Evolutionary conservation across 2,113 vertebrate species (phyloP), one percentile per base, ranked within the genome.

Genomic region (Brachypodius melanocephalos): DNA sequence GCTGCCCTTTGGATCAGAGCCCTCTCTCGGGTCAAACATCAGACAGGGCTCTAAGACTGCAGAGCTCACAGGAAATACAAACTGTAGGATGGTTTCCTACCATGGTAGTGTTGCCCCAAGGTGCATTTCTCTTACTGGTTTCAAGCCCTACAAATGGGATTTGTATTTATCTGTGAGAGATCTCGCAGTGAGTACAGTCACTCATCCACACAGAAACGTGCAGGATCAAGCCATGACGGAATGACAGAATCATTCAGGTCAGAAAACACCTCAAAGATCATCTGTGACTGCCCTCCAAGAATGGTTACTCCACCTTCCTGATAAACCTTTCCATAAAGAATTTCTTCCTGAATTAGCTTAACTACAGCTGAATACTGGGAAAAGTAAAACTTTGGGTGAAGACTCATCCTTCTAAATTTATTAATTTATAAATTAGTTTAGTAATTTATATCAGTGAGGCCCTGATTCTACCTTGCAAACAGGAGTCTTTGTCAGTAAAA

Each of bases 1-100:
- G 18, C 36, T 81, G 85, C 67, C 83, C 45, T 89, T 91, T 91
- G 90, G 48, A 84, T 81, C 22, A 34, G 61, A 91, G 42, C 67
- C 63, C 80, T 87, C 71, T 88, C 94, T 68, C 6, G 14, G 63
- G 82, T 77, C 81, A 72, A 72, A 38, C 10, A 10, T 65, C 57
- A 67, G 28, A 9, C 32, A 38, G 48, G 45, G 17, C 26, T 62
- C 82, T 17, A 40, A 34, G 68, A 21, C 6, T 84, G 66, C 28
- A 66, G 90, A 74, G 34, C 59, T 84, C 61, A 58, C 36, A 24
- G 59, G 32, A 14, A 21, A 22, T 7, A 19, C 26, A 31, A n/a
- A n/a, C 25, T 51, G 5, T 19, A 45, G 36, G 62, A n/a, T 48
- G 46, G 5, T 66, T 52, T 88, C 28, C 51, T n/a, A 5, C 52